Evolutionary conservation across 1,140 invertebrate species (phyloP).

Genomic region (Piezodorus guildinii): DNA sequence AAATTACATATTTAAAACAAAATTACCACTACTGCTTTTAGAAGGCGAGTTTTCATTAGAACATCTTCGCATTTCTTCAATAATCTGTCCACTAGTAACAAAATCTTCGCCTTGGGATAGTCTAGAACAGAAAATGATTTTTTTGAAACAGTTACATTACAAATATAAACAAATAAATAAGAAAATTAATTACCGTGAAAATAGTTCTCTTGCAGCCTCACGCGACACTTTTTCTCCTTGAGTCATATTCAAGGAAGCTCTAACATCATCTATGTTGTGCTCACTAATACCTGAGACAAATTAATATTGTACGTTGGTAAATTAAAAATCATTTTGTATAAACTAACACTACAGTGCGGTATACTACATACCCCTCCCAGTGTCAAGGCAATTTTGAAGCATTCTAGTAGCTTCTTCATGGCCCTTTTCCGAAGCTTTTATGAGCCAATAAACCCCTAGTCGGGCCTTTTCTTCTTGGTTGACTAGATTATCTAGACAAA

Average conservation of each 20-base stretch:
- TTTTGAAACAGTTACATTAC: neutral
- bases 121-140: neutral
- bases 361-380: conserved; percentile 43
- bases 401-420: conserved; percentile 73
- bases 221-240: conserved; percentile 73
- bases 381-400: conserved; percentile 62
- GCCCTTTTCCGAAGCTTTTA: conserved; percentile 79
- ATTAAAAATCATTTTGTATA: conserved; percentile 15
- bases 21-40: too few relatives aligned
- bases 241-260: conserved; percentile 67
- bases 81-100: conserved; percentile 64
- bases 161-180: neutral
- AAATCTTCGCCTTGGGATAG: conserved; percentile 74
- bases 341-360: neutral
- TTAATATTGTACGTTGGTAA: neutral
- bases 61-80: conserved; percentile 23
- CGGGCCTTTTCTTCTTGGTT: conserved; percentile 50
- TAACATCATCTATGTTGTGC: conserved; percentile 70
- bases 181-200: conserved; percentile 47
- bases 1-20: too few relatives aligned
- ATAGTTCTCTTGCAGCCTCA: conserved; percentile 71
- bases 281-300: conserved; percentile 52
- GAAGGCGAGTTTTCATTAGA: neutral
- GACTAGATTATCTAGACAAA: conserved; percentile 37
- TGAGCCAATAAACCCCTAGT: conserved; percentile 73